These are phyloP conservation scores for Harpegnathos saltator DNA, from an alignment of 1,140 invertebrate species.

Conservation along the genomic window DNA sequence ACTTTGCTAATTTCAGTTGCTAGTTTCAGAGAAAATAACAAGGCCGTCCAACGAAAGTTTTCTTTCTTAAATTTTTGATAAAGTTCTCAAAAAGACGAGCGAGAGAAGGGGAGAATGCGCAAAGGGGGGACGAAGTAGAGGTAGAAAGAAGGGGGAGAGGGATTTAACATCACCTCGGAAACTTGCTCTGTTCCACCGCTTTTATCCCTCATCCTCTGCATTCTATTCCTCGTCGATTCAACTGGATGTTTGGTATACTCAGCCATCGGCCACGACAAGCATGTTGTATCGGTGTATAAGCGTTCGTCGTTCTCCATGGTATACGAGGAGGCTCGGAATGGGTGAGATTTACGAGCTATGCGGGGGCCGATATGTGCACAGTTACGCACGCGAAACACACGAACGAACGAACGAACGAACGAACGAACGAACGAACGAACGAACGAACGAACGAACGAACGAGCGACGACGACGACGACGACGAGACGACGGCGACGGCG, in stretches of 20 bases:
- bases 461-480: no score
- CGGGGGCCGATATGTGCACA: slow-evolving; percentile 58
- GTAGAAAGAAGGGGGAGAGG: neutral
- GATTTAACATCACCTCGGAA: neutral
- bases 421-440: slow-evolving; percentile 32
- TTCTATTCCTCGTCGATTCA: slow-evolving; percentile 62
- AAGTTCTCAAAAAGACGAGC: neutral
- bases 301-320: slow-evolving; percentile 59
- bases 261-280: slow-evolving; percentile 68
- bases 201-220: slow-evolving; percentile 47
- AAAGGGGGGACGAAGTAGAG: neutral
- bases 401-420: slow-evolving; percentile 39
- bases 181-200: slow-evolving; percentile 43
- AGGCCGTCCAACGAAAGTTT: no score
- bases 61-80: slow-evolving; percentile 7
- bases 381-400: slow-evolving; percentile 50
- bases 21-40: neutral
- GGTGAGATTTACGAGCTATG: slow-evolving; percentile 79
- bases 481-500: neutral
- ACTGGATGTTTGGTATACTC: slow-evolving; percentile 55
- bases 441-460: slow-evolving; percentile 46
- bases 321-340: slow-evolving; percentile 53
- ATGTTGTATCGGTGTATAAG: slow-evolving; percentile 76
- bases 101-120: neutral
- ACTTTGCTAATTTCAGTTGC: slow-evolving; percentile 13